Evolutionary conservation across 2,888 invertebrate genomes (phyloP).

Genomic region (Rhabditoides inermis): DNA sequence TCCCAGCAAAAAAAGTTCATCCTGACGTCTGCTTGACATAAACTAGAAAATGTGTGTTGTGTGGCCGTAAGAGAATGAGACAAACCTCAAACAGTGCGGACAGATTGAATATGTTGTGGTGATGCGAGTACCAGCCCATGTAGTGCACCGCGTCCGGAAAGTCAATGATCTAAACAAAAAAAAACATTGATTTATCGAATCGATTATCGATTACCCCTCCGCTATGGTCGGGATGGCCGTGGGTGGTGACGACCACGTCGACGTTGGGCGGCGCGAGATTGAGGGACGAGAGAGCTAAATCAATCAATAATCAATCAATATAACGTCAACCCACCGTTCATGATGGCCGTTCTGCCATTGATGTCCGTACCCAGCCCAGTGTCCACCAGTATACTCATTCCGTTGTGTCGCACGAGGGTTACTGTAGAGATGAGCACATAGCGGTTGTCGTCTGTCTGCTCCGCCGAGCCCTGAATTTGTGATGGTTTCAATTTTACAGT

Average conservation of each 20-base stretch:
- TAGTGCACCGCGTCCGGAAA: constrained; percentile 40
- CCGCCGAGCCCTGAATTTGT: constrained; percentile 39
- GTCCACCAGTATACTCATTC: constrained; percentile 44
- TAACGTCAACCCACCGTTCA: constrained; percentile 30
- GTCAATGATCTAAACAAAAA: no score
- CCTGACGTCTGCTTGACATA: no score
- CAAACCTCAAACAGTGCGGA: constrained; percentile 34
- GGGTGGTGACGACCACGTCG: constrained; percentile 46
- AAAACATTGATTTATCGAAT: background rate
- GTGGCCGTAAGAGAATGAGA: background rate
- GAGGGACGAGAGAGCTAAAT: constrained; percentile 22
- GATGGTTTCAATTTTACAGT: background rate
- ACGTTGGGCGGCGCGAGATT: constrained; percentile 38
- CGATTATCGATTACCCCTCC: constrained; percentile 14
- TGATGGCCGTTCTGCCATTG: constrained; percentile 41
- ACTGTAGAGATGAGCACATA: constrained; percentile 47
- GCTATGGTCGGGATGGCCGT: constrained; percentile 48
- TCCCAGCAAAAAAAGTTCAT: background rate
- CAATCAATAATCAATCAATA: background rate
- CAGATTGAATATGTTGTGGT: constrained; percentile 36
- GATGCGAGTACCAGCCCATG: constrained; percentile 36
- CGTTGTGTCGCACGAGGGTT: constrained; percentile 40
- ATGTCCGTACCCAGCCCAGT: constrained; percentile 49
- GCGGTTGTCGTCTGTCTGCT: constrained; percentile 36
- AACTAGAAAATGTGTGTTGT: no score